These are phyloP conservation scores for Oryctes rhinoceros DNA, from an alignment of 1,140 invertebrate species.

Conservation along the genomic window DNA sequence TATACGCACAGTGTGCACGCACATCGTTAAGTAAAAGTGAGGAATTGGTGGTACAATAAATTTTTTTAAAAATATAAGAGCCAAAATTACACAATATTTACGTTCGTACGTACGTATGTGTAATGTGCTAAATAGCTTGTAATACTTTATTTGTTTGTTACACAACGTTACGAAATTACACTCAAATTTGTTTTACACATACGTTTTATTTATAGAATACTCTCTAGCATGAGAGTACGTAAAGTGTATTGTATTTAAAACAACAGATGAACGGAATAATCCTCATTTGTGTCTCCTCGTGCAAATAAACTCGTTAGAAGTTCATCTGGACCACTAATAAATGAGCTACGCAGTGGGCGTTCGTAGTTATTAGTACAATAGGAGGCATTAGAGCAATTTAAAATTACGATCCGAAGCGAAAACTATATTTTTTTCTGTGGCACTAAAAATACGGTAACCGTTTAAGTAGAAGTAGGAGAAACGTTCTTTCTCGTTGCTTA, in stretches of 20 bases:
- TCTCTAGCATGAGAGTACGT: neutral
- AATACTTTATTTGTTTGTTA: constrained; percentile 6
- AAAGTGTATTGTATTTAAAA: constrained; percentile 8
- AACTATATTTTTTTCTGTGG: constrained; percentile 1
- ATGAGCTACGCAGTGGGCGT: constrained; percentile 6
- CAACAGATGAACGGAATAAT: neutral
- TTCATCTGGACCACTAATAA: constrained; percentile 20
- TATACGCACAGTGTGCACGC: too few relatives aligned
- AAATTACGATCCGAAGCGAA: constrained; percentile 18
- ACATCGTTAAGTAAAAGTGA: too few relatives aligned
- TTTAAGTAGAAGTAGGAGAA: neutral
- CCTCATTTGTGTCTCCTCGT: neutral
- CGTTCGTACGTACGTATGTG: neutral
- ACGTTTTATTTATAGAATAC: constrained; percentile 20
- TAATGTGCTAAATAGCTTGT: neutral
- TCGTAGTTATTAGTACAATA: constrained; percentile 12
- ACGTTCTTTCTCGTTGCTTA: neutral
- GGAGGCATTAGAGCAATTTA: constrained; percentile 26
- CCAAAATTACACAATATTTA: too few relatives aligned
- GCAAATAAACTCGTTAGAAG: neutral
- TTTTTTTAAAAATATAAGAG: too few relatives aligned
- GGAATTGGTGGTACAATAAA: too few relatives aligned
- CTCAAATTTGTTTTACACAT: constrained; percentile 10
- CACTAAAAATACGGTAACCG: neutral
- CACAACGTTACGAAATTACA: constrained; percentile 12